Conservation (phyloP, 2,113 vertebrate genomes). For the Phylloscopus trochilus region DNA sequence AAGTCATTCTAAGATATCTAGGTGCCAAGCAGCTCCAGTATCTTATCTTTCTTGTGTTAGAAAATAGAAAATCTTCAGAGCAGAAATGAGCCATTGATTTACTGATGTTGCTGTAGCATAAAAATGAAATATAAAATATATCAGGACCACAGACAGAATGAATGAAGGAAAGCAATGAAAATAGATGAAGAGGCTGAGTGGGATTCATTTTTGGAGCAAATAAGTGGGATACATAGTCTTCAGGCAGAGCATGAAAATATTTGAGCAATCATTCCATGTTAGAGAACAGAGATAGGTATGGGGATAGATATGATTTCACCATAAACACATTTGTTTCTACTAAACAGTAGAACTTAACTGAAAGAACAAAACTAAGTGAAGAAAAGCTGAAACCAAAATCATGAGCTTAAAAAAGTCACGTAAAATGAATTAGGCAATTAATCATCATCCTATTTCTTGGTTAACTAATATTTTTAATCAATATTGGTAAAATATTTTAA, state of each 20-base stretch:
- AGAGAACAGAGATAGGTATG: background rate
- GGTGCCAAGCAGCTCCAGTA: background rate
- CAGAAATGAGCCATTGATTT: background rate
- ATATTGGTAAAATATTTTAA: background rate
- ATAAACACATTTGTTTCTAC: background rate
- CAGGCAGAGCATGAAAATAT: background rate
- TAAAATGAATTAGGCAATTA: background rate
- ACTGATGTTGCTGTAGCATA: background rate
- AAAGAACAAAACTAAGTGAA: background rate
- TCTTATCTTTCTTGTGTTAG: background rate
- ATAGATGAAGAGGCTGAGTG: background rate
- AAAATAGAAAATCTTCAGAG: background rate
- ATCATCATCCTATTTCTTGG: background rate
- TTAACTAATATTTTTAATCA: background rate
- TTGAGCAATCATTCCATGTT: background rate
- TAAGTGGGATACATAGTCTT: background rate
- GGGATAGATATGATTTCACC: background rate
- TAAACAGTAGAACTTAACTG: background rate
- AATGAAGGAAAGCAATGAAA: background rate
- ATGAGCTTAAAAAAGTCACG: accelerated
- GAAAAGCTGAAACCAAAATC: background rate
- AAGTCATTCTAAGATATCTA: background rate
- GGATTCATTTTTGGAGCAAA: background rate
- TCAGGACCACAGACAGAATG: background rate
- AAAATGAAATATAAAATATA: background rate